Evolutionary conservation across 1,140 invertebrate species (phyloP), one percentile per base, ranked within the genome.

Genomic region (Diachasmimorpha longicaudata): DNA sequence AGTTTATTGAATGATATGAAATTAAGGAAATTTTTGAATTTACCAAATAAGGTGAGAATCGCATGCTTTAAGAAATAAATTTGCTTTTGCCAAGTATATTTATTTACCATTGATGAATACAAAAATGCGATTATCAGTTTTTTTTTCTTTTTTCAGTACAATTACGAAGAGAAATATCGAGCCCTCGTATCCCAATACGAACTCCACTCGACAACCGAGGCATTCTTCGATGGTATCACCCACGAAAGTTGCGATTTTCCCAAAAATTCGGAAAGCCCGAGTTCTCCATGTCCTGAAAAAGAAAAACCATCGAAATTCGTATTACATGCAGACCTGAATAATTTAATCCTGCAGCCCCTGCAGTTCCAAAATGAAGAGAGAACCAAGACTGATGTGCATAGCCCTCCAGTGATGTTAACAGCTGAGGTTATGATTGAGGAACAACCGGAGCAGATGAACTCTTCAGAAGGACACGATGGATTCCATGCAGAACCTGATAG

Each of bases 1-100:
- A 84, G 79, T 73, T 77, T 86, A 10, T 77, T 78, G 76, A 82
- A 84, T 10, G 84, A 86, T 55, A 81, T 86, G n/a, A 78, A 77
- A 63, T 80, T 86, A 4, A 81, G 79, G 31, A 80, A 75, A 63
- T 81, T 79, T 77, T 70, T 86, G 36, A 85, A 85, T 72, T 77
- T 85, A 10, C 78, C 81, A 10, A 68, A 66, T 37, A 77, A 79
- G 67, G 83, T 85, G 76, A 76, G 78, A 75, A 68, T 14, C 16
- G 69, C 42, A 42, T n/a, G 48, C 2, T 31, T 31, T 31, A 31
- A 31, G 31, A 31, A 31, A 31, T 2, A 72, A 72, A 55, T 36
- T 21, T n/a, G n/a, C n/a, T n/a, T n/a, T n/a, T n/a, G n/a, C n/a
- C n/a, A n/a, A n/a, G n/a, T n/a, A n/a, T n/a, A n/a, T n/a, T n/a